phyloP scores from a whole-genome alignment of 37 sponge, comb jelly and placozoan genomes.

The Aplysina aerophoba region DNA sequence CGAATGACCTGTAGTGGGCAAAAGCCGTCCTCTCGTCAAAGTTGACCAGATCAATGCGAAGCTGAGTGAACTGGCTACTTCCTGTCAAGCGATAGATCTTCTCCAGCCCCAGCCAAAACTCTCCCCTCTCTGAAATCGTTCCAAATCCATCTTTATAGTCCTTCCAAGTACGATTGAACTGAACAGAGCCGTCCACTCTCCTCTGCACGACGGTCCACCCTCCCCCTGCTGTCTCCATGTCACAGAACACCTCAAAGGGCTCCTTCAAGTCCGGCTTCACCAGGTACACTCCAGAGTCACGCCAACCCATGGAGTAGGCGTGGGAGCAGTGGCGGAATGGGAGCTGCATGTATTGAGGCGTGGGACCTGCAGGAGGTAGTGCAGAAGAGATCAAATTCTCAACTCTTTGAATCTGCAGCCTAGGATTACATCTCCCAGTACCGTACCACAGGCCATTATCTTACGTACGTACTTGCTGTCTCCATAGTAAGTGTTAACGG shows the following conservation, averaged over 20 bases:
- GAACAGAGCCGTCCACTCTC: slow-evolving; percentile 33
- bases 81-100: slow-evolving; percentile 19
- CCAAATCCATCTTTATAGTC: slow-evolving; percentile 46
- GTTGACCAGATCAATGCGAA: neutral
- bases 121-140: neutral
- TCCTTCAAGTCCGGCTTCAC: neutral
- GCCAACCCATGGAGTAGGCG: no score
- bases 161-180: slow-evolving; percentile 31
- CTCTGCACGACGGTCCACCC: slow-evolving; percentile 42
- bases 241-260: slow-evolving; percentile 21
- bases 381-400: no score
- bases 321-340: no score
- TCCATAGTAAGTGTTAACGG: no score
- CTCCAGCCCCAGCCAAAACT: slow-evolving; percentile 36
- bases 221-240: slow-evolving; percentile 23
- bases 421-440: no score
- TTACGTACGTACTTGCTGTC: no score
- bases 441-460: no score
- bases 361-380: no score
- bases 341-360: no score
- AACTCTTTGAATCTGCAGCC: no score
- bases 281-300: neutral
- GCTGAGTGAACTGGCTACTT: neutral
- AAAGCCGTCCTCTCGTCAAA: neutral
- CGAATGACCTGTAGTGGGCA: neutral